Evolutionary conservation across 37 sponge, comb jelly and placozoan species (phyloP), one percentile per base, ranked within the genome.

Genomic region (Cladorhizidae sp.): DNA sequence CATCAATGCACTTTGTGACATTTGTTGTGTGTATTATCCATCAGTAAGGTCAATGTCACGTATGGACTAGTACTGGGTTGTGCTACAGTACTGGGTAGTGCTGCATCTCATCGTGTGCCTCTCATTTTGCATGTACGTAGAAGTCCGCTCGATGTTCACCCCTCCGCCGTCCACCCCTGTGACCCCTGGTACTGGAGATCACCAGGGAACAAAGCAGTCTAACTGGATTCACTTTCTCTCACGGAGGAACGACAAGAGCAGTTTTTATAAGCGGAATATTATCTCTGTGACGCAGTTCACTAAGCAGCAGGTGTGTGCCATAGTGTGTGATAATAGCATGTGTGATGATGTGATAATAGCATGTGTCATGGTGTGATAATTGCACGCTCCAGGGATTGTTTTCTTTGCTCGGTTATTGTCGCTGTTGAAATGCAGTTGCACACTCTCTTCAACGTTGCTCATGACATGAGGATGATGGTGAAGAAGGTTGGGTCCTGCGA

Each of bases 381-480:
- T 45, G 9, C 9, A 9, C 9, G 49, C 9, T 45, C n/a, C n/a
- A n/a, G n/a, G n/a, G n/a, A n/a, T n/a, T n/a, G n/a, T n/a, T 68
- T 14, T 37, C 21, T 38, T 68, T 6, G 8, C 14, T 31, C 39
- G 31, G 7, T 37, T 37, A 7, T 20, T 37, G 14, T 32, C 3
- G 6, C 31, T 45, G 49, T 74, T 55, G 2, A 0, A 25, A 8
- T 31, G 5, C 57, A 83, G 84, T 79, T 83, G 3, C 84, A 83
- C 28, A 23, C 40, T 2, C 62, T 88, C n/a, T 72, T 85, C 43
- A 70, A 87, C 28, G 67, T 95, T 41, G 87, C 94, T 45, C 90
- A 91, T 35, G 87, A 98, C 64, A 96, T 98, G 94, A 91, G 87
- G 62, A 78, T 74, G 45, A 79, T 72, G 62, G 89, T 95, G 17